Evolutionary conservation across 2,113 vertebrate genomes (phyloP), one percentile per base, ranked within the genome.

Genomic region (Myocastor coypus): DNA sequence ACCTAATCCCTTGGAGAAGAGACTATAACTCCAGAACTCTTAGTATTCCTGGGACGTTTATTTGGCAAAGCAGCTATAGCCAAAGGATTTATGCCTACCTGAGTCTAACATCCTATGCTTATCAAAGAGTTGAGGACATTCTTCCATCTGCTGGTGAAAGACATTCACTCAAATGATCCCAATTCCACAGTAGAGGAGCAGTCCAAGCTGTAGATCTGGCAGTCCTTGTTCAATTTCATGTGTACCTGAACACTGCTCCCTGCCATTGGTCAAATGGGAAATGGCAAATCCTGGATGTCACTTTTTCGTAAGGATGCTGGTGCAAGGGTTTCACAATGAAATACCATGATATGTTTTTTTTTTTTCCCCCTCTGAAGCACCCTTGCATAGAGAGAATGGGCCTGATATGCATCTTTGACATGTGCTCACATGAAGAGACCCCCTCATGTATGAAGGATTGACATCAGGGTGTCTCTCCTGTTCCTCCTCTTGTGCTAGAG

Each of bases 221-320:
- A 14, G 91, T 17, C 77, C 34, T 78, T 50, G 42, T 7, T 78
- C 46, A 19, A 16, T 9, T 5, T 0, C 0, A 26, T 78, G 61
- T 3, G 6, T 2, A 5, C 3, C 0, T 26, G 59, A 66, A 46
- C 34, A 2, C 16, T 10, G 30, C 40, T 77, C 71, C 87, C n/a
- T 2, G 42, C 66, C 66, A n/a, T 63, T 59, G 78, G 87, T 89
- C 80, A 50, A 92, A 82, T 59, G 28, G 69, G 73, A 95, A 77
- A 86, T 28, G 55, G 26, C 94, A 69, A 12, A 37, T 61, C 40
- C 78, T 42, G 55, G 59, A 55, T 26, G 55, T 85, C 83, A 61
- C 46, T 73, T 89, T 96, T 91, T 95, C 83, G 73, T 66, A 77
- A 88, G 69, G 93, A 92, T 17, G 16, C 82, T 59, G 13, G 46